These are phyloP conservation scores for Rutpela maculata DNA, from an alignment of 2,888 invertebrate genomes.

Conservation along the genomic window DNA sequence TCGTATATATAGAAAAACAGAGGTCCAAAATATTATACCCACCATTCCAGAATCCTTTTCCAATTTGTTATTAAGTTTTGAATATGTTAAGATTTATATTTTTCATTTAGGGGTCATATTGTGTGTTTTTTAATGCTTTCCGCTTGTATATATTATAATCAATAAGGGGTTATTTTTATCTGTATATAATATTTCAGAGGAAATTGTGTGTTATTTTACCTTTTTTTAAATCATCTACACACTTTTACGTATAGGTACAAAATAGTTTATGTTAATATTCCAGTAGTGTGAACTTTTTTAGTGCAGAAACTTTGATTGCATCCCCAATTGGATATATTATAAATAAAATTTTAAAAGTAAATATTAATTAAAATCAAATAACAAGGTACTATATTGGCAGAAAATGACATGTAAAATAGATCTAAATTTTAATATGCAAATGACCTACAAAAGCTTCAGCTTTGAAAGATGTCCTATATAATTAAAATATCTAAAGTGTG, in stretches of 20 bases:
- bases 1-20: constrained; percentile 82
- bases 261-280: neutral
- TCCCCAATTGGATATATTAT: neutral
- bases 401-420: too few species aligned
- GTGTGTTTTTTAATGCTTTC: constrained; percentile 25
- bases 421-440: too few species aligned
- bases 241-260: neutral
- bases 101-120: constrained; percentile 10
- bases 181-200: constrained; percentile 11
- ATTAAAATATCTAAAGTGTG: too few species aligned
- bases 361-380: neutral
- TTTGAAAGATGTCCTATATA: too few species aligned
- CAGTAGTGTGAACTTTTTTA: too few species aligned
- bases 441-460: neutral
- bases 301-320: neutral
- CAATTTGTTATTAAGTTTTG: constrained; percentile 47
- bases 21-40: constrained; percentile 61
- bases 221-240: neutral
- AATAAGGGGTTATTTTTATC: constrained; percentile 19
- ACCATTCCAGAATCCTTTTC: constrained; percentile 67
- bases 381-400: too few species aligned
- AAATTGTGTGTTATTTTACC: neutral
- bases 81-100: constrained; percentile 24
- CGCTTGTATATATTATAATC: constrained; percentile 22
- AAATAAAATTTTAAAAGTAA: neutral